Percentiles rank a stretch among this genome's conserved stretches.
Conservation (phyloP, 2,888 invertebrate genomes). For the Drosophila formosana region DNA sequence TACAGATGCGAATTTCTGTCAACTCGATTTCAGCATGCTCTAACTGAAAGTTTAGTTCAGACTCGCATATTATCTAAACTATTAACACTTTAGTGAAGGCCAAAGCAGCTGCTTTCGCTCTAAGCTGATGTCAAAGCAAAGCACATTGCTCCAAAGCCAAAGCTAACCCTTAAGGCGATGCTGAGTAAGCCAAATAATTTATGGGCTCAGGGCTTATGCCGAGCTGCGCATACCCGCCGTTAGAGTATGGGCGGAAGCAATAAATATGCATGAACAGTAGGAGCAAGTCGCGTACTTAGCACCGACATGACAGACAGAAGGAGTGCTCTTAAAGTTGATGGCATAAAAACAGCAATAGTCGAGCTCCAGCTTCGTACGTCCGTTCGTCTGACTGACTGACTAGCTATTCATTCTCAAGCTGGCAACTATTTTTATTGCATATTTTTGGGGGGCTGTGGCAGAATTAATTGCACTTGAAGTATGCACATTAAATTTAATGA, state of each 20-base stretch:
- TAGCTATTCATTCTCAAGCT: conserved; percentile 46
- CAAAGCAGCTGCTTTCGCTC: background rate
- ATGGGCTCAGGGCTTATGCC: background rate
- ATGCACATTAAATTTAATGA: conserved; percentile 78
- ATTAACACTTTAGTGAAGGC: background rate
- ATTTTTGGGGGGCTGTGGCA: conserved; percentile 60
- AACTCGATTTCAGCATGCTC: background rate
- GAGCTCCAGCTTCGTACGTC: conserved; percentile 1
- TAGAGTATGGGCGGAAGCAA: conserved; percentile 45
- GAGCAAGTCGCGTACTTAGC: conserved; percentile 46
- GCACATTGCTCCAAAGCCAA: background rate
- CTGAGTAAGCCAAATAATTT: conserved; percentile 6
- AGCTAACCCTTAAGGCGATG: background rate
- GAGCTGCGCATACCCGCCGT: conserved; percentile 2
- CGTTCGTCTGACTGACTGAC: conserved; percentile 8
- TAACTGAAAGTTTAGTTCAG: background rate
- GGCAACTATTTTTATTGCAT: conserved; percentile 75
- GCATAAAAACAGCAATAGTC: conserved; percentile 43
- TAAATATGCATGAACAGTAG: conserved; percentile 66
- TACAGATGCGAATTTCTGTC: background rate
- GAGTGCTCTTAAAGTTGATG: conserved; percentile 46
- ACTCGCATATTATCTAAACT: background rate
- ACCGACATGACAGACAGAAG: conserved; percentile 39
- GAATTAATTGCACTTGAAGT: conserved; percentile 76
- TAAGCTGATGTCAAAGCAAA: background rate